Evolutionary conservation across 2,113 vertebrate genomes (phyloP).

Genomic region (Nerophis ophidion): DNA sequence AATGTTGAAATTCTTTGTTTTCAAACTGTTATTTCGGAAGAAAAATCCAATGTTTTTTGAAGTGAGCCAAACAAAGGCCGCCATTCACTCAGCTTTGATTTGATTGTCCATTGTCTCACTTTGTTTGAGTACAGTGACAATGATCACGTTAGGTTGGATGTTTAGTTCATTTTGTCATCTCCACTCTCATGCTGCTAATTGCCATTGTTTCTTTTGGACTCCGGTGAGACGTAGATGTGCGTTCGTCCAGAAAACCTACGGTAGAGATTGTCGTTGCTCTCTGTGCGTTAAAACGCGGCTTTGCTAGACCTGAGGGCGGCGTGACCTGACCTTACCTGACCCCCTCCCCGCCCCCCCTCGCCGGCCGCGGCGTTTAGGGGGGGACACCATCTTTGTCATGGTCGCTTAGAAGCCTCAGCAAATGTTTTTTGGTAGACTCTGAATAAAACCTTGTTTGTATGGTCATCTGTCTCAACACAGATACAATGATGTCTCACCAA

Average conservation of each 20-base stretch:
- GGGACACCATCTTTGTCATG: neutral
- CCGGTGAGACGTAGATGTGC: slow-evolving; percentile 54
- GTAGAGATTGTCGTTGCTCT: slow-evolving; percentile 71
- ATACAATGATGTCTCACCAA: slow-evolving; percentile 81
- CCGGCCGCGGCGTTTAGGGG: neutral
- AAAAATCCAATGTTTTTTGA: neutral
- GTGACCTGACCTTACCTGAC: no score
- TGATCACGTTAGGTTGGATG: slow-evolving; percentile 66
- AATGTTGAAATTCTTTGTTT: slow-evolving; percentile 57
- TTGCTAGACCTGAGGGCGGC: neutral
- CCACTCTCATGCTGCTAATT: slow-evolving; percentile 68
- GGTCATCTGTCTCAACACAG: slow-evolving; percentile 78
- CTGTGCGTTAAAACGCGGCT: slow-evolving; percentile 50
- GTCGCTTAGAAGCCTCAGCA: slow-evolving; percentile 66
- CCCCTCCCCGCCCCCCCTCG: no score
- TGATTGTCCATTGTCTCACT: slow-evolving; percentile 65
- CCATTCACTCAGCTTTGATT: slow-evolving; percentile 21
- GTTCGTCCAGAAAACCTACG: slow-evolving; percentile 42
- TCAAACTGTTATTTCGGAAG: slow-evolving; percentile 49
- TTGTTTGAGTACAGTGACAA: slow-evolving; percentile 71
- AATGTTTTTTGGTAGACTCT: slow-evolving; percentile 86
- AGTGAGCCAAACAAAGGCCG: neutral
- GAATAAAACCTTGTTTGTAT: slow-evolving; percentile 78
- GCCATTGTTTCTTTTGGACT: slow-evolving; percentile 50
- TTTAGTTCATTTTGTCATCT: slow-evolving; percentile 52